Conservation (phyloP, 2,113 vertebrate species). For the Scytalopus superciliaris region DNA sequence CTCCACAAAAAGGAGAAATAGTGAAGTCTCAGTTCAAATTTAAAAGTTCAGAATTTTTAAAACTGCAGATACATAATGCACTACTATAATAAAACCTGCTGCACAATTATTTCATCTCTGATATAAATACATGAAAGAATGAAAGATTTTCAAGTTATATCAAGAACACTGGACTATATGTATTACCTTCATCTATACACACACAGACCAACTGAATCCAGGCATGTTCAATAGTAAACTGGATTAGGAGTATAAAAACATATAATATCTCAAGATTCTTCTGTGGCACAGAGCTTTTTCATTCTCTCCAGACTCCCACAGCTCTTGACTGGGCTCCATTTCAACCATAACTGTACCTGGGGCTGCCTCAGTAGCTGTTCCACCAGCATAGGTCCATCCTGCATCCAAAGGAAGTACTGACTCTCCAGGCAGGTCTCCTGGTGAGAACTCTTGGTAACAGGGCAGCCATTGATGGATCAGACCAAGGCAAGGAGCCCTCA, state of each 20-base stretch:
- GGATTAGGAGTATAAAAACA: neutral
- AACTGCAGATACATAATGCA: neutral
- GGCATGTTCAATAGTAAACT: neutral
- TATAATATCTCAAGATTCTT: neutral
- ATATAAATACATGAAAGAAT: neutral
- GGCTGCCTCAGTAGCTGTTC: neutral
- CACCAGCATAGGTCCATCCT: fast-evolving
- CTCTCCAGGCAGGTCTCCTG: fast-evolving
- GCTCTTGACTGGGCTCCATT: neutral
- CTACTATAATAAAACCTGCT: neutral
- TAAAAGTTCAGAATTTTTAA: too few relatives aligned
- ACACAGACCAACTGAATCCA: neutral
- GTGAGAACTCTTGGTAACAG: fast-evolving
- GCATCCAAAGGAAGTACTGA: fast-evolving
- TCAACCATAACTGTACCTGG: fast-evolving
- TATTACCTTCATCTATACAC: neutral
- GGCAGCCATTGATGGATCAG: neutral
- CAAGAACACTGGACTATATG: neutral
- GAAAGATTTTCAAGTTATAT: neutral
- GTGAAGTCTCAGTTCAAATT: neutral
- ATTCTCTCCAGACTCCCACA: neutral
- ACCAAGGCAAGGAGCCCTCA: neutral
- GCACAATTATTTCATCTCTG: neutral
- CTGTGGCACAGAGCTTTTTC: neutral
- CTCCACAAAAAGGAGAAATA: neutral